Percentiles rank a stretch among this genome's conserved stretches.
Conservation (phyloP, 2,113 vertebrate species). For the Ailuropoda melanoleuca region DNA sequence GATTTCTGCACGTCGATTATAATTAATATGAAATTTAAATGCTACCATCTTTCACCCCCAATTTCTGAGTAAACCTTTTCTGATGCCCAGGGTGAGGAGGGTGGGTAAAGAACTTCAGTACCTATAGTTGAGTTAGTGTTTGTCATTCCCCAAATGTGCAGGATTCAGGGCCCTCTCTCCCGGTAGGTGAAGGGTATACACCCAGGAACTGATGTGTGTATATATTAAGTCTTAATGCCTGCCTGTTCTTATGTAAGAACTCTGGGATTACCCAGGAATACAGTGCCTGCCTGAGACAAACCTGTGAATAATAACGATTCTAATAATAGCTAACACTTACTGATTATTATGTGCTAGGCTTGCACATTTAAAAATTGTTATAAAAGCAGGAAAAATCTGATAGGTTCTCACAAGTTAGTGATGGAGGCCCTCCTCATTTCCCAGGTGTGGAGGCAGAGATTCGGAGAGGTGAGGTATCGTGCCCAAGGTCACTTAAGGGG, state of each 20-base stretch:
- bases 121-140: not conserved
- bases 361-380: not conserved
- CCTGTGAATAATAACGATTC: not conserved
- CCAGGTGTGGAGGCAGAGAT: not conserved
- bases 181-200: not conserved
- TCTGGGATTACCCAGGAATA: not conserved
- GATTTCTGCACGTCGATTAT: not conserved
- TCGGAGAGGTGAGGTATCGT: not conserved
- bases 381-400: not conserved
- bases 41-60: not conserved
- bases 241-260: not conserved
- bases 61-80: not conserved
- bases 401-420: not conserved
- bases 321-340: not conserved
- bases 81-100: not conserved
- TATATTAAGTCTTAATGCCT: not conserved
- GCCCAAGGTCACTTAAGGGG: not conserved
- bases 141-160: not conserved
- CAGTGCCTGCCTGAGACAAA: not conserved
- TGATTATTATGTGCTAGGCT: not conserved
- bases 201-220: not conserved
- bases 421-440: not conserved
- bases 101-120: not conserved
- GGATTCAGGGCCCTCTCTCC: not conserved
- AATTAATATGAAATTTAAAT: not conserved